Base-by-base conservation (phyloP, 2,113 vertebrate species). In the Nymphicus hollandicus region DNA sequence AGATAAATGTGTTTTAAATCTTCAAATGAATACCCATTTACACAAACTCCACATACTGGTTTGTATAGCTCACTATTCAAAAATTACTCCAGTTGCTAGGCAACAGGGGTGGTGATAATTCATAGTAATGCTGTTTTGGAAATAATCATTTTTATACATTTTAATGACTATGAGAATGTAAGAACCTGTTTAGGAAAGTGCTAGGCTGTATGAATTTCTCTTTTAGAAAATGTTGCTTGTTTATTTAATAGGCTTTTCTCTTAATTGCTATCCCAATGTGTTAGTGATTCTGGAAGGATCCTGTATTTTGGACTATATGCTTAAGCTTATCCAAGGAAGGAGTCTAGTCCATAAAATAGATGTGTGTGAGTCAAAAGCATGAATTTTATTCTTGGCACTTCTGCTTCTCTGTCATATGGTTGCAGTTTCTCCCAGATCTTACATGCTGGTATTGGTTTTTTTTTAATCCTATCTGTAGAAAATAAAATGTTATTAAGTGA, bases 21-120 rank as follows among this genome's bases (percentile, higher is more conserved):
- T 77, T 89, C 87, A 92, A 52, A 95, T 96, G 95, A 96, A 89
- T 79, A 90, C 82, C 94, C 95, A 97, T 98, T 97, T 97, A 94
- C 95, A 96, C 95, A 93, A 97, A 97, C 92, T 97, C 94, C 55
- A 66, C 91, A 86, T 96, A 91, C 68, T 80, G 61, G 81, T 96
- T 98, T 97, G 93, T 92, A 88, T 56, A 94, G 81, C 77, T 96
- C 94, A 85, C 96, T 96, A 87, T 97, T 98, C 91, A 97, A 95
- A 98, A 97, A 98, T 93, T 96, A 98, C 96, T 96, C 78, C 43
- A 91, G 98, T 98, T 98, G 98, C 98, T 97, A 98, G 52, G 98
- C 97, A 98, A 98, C 97, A 31, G 12, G 69, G 70, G 72, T 96
- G 55, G 79, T 96, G 93, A 95, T 97, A 90, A 97, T 97, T 97